Evolutionary conservation across 2,888 invertebrate species (phyloP).

Genomic region (Heteromyza rotundicornis): DNA sequence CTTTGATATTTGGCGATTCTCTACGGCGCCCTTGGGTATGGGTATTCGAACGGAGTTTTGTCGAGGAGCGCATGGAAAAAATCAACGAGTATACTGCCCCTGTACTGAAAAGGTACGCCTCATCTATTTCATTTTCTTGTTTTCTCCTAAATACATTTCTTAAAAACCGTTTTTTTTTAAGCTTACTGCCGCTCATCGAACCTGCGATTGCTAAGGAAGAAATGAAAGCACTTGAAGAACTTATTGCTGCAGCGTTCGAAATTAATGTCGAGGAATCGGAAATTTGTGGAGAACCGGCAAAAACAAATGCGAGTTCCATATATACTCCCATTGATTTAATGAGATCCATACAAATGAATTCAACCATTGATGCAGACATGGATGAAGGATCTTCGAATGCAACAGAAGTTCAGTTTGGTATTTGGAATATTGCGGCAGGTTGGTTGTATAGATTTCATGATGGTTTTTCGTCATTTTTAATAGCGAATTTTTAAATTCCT

Average conservation of each 20-base stretch:
- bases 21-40: conserved; percentile 50
- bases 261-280: no score
- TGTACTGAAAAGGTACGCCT: conserved; percentile 46
- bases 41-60: conserved; percentile 47
- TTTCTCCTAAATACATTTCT: background rate
- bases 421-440: conserved; percentile 53
- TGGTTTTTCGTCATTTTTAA: no score
- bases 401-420: conserved; percentile 33
- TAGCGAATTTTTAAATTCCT: no score
- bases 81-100: conserved; percentile 46
- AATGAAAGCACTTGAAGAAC: conserved; percentile 30
- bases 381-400: background rate
- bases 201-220: conserved; percentile 42
- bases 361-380: conserved; percentile 8
- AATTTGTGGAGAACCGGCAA: no score
- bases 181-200: conserved; percentile 48
- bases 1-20: conserved; percentile 54
- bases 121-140: background rate
- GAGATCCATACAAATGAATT: background rate
- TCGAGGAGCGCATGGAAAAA: conserved; percentile 40
- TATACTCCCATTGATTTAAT: background rate
- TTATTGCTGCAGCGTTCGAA: conserved; percentile 37
- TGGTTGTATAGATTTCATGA: no score
- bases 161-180: no score
- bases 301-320: background rate